Conservation (phyloP, 2,113 vertebrate genomes). For the Bubalus kerabau region DNA sequence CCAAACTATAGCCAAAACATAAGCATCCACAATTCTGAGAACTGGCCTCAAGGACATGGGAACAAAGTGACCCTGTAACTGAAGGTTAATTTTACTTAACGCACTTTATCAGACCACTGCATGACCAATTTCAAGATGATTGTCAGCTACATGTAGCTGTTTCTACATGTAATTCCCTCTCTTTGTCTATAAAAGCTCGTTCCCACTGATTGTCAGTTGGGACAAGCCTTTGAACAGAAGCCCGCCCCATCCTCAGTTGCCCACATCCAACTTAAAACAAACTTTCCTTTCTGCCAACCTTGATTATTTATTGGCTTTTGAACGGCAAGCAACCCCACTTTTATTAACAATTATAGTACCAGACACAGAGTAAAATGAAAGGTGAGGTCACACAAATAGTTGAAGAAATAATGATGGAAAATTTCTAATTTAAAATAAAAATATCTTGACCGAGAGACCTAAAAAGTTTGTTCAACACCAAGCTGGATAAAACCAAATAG, state of each 20-base stretch:
- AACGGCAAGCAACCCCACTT: background rate
- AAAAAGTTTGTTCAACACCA: background rate
- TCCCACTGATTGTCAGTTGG: background rate
- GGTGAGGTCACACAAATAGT: background rate
- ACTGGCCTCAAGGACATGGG: background rate
- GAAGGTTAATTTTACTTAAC: background rate
- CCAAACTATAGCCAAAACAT: background rate
- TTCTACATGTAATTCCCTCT: background rate
- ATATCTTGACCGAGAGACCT: background rate
- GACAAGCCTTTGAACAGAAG: background rate
- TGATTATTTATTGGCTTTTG: background rate
- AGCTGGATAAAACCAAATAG: background rate
- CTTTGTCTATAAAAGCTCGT: background rate
- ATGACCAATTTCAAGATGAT: background rate
- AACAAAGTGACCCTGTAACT: background rate
- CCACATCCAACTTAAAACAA: background rate
- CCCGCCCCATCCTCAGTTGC: background rate
- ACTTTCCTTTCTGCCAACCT: background rate
- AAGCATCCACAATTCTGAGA: background rate
- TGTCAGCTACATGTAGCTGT: background rate
- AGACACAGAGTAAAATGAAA: background rate
- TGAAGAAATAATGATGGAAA: background rate
- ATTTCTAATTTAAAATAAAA: background rate
- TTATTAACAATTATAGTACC: background rate
- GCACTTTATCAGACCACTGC: background rate